Base-by-base conservation (phyloP, 2,797 vertebrate genomes). In the Myotis myotis region DNA sequence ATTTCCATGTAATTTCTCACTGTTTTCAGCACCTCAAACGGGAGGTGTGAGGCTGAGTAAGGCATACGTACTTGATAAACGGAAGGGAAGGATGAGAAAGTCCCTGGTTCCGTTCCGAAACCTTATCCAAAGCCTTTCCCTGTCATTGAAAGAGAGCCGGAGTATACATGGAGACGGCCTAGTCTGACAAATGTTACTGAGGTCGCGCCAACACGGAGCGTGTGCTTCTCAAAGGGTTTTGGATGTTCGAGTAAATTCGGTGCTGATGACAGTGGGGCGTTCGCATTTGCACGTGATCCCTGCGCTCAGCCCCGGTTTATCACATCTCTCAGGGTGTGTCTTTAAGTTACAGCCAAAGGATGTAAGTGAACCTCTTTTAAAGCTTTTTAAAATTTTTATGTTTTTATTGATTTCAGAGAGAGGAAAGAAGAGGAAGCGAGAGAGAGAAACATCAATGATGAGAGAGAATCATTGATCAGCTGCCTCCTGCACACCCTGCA, bases 81-180 rank as follows among this genome's bases (percentile, higher is more conserved):
- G 82, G 38, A 82, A 51, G 15, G 41, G 41, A 84, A 78, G 41
- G 38, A 51, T 92, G 72, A 55, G 49, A 76, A 36, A 55, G 36
- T 91, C 57, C 30, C 19, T 81, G 20, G 1, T 70, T 89, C 82
- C 86, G 76, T 78, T 76, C 93, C 79, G 76, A 94, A 53, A 62
- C 79, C 87, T 95, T 74, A 86, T 89, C 82, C 33, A 62, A 55
- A 84, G 36, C 64, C 47, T 90, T 78, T n/a, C 55, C 36, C 44
- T 71, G 51, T 66, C 49, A 36, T 89, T 82, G 86, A 78, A 75
- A 83, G 74, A 95, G 91, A 89, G 41, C 62, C 81, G 13, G 41
- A 44, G 17, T 55, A 1, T 76, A 62, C n/a, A 36, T 74, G 11
- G 72, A 74, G 83, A 44, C 38, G 33, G 49, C 2, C n/a, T n/a